Base-by-base conservation (phyloP, 2,888 invertebrate species). In the Macaria notata region DNA sequence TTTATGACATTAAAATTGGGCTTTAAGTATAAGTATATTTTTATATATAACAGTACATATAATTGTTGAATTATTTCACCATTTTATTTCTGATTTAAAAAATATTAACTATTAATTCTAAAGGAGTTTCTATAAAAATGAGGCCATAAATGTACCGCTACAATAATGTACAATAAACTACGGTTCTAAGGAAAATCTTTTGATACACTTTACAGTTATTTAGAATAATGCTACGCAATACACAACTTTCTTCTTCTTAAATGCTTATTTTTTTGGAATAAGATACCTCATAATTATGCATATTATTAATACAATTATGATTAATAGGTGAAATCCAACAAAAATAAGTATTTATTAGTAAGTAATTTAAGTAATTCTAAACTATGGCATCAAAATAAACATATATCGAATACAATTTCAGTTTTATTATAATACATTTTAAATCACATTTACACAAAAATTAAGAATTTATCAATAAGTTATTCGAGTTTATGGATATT, bases 141-240 rank as follows among this genome's bases (percentile, higher is more conserved):
- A 61, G 61, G 58, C 61, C 62, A 51, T 61, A 45, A 45, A 55
- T 46, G 50, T 57, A 52, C 62, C 61, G 62, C 49, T 57, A 61
- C 63, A 62, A 19, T 31, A 51, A 49, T 45, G 43, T 56, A 49
- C 51, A 45, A 39, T 59, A 29, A 47, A 48, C 54, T 62, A 61
- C 64, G 63, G 61, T 65, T 46, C 63, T 64, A 65, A 66, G 65
- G 69, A 70, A 66, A 69, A 65, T 60, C 73, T 67, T 71, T 85
- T 81, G 80, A 62, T 90, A 90, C 88, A 88, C 69, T 88, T 86
- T 89, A 90, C 88, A 87, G 76, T 73, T 66, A 75, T 86, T 90
- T 88, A 88, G 89, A 89, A 88, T 89, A 81, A 86, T 85, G 78
- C 86, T 89, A 90, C 90, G 89, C 88, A 82, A 81, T 79, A 72